These are phyloP conservation scores for Trichogramma evanescens DNA, from an alignment of 2,888 invertebrate genomes.

Conservation along the genomic window DNA sequence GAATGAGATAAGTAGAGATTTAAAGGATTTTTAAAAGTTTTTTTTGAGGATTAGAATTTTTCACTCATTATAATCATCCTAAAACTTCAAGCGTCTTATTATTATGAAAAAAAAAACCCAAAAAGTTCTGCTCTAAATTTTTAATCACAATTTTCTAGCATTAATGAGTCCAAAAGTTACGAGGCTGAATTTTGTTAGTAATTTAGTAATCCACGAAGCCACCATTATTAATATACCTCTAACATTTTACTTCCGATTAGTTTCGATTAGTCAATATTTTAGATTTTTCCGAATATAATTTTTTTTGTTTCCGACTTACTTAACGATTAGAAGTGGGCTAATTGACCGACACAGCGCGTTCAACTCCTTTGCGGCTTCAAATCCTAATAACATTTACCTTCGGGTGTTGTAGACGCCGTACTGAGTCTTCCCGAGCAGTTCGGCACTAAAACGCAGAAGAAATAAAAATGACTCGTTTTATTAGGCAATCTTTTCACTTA, in stretches of 20 bases:
- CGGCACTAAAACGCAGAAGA: slow-evolving; percentile 50
- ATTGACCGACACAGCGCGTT: slow-evolving; percentile 46
- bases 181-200: too few relatives aligned
- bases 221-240: too few relatives aligned
- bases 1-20: too few relatives aligned
- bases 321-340: slow-evolving; percentile 48
- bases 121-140: too few relatives aligned
- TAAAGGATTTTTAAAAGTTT: too few relatives aligned
- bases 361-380: slow-evolving; percentile 46
- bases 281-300: slow-evolving; percentile 17
- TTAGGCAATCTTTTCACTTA: slow-evolving; percentile 1
- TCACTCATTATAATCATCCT: too few relatives aligned
- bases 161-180: too few relatives aligned
- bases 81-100: too few relatives aligned
- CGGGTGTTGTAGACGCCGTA: slow-evolving; percentile 47
- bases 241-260: slow-evolving; percentile 5
- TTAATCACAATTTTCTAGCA: too few relatives aligned
- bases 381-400: slow-evolving; percentile 51
- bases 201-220: too few relatives aligned
- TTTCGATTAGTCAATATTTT: slow-evolving; percentile 19
- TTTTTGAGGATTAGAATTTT: too few relatives aligned
- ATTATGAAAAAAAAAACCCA: too few relatives aligned
- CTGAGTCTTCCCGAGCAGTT: slow-evolving; percentile 49
- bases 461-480: slow-evolving; percentile 33
- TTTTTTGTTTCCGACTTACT: slow-evolving; percentile 44